These are phyloP conservation scores for Holotrichia oblita DNA, from an alignment of 1,140 invertebrate genomes.

Conservation along the genomic window DNA sequence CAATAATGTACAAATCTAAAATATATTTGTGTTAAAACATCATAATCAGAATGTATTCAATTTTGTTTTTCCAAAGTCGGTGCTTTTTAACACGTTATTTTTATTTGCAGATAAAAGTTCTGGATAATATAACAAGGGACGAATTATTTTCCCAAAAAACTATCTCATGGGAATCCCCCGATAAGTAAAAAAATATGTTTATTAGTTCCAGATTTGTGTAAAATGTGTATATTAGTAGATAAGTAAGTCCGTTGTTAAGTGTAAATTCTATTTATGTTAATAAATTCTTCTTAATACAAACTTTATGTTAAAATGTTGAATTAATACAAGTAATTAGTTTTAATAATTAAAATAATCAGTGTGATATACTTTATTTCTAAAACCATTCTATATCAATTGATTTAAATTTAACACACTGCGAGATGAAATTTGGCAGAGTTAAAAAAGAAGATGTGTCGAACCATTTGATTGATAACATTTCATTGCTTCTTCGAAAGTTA, in stretches of 20 bases:
- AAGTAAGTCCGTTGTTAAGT: conserved; percentile 8
- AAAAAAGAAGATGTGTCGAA: not conserved
- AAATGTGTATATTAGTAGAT: not conserved
- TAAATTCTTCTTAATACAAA: not conserved
- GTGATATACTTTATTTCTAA: too few relatives aligned
- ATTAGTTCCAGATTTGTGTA: conserved; percentile 26
- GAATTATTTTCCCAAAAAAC: conserved; percentile 44
- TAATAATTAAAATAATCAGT: too few relatives aligned
- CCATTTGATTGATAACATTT: conserved; percentile 38
- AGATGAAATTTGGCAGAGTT: not conserved
- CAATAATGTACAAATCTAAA: too few relatives aligned
- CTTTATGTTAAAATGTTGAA: too few relatives aligned
- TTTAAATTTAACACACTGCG: not conserved
- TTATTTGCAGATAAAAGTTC: conserved; percentile 32
- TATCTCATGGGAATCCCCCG: conserved; percentile 45
- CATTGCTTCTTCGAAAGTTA: conserved; percentile 42
- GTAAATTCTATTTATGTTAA: conserved; percentile 10
- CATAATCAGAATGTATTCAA: too few relatives aligned
- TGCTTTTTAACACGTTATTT: not conserved
- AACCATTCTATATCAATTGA: not conserved
- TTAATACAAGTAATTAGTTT: too few relatives aligned
- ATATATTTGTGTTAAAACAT: too few relatives aligned
- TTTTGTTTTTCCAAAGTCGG: too few relatives aligned
- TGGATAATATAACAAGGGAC: conserved; percentile 42
- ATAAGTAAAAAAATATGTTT: conserved; percentile 21